Evolutionary conservation across 2,797 vertebrate species (phyloP).

Genomic region (Coracias cyanogaster): DNA sequence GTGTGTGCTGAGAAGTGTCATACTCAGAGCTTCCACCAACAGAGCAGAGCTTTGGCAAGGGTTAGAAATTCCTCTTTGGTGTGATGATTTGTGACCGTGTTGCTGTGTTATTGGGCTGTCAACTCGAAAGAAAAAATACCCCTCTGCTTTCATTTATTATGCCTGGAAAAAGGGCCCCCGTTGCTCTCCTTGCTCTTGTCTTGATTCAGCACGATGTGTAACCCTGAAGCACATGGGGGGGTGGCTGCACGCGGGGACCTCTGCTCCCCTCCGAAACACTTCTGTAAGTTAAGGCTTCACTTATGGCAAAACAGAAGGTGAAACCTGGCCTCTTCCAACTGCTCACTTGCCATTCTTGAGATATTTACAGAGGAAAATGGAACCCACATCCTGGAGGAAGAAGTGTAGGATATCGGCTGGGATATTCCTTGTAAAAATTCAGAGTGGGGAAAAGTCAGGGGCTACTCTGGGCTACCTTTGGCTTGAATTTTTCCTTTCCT

Average conservation of each 20-base stretch:
- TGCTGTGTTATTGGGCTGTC: not conserved
- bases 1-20: not conserved
- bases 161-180: not conserved
- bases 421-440: not conserved
- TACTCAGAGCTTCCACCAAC: not conserved
- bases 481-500: not conserved
- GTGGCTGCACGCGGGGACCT: not conserved
- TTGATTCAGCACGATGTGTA: not conserved
- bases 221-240: rapidly evolving
- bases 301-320: not conserved
- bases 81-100: not conserved
- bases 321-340: not conserved
- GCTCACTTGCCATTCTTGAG: not conserved
- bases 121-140: not conserved
- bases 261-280: not conserved
- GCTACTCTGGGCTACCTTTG: not conserved
- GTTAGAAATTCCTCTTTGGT: not conserved
- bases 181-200: not conserved
- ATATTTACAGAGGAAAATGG: not conserved
- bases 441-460: not conserved
- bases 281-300: not conserved
- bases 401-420: not conserved
- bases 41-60: not conserved
- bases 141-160: not conserved
- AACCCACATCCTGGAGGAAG: not conserved